Evolutionary conservation across 2,113 vertebrate genomes (phyloP).

Genomic region (Melanostigma gelatinosum): DNA sequence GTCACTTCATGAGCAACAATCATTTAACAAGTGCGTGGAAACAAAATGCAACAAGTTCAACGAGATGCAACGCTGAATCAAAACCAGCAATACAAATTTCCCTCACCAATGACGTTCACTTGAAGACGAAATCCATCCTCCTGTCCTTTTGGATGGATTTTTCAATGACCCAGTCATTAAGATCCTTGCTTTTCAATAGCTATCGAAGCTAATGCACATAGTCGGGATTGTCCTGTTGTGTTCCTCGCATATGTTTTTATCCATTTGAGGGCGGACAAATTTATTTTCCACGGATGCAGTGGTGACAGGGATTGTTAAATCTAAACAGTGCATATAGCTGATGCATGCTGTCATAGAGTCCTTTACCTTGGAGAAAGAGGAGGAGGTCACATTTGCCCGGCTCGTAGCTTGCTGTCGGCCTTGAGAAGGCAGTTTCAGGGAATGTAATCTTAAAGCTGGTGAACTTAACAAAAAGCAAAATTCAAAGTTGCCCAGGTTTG

Average conservation of each 20-base stretch:
- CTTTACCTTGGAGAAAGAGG: not conserved
- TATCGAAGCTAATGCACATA: not conserved
- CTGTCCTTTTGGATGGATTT: not conserved
- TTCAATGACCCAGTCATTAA: not conserved
- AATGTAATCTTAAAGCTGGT: not conserved
- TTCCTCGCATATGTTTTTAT: not conserved
- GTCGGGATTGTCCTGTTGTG: not conserved
- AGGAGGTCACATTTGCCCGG: not conserved
- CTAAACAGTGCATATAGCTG: not conserved
- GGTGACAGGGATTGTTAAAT: not conserved
- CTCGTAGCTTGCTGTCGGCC: too few relatives aligned
- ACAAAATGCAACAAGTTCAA: not conserved
- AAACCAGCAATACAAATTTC: not conserved
- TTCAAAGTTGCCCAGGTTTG: not conserved
- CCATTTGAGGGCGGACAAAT: not conserved
- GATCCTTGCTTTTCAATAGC: not conserved
- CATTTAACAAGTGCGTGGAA: not conserved
- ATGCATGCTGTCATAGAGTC: not conserved
- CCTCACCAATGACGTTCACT: not conserved
- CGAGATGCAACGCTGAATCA: not conserved
- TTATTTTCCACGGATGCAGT: not conserved
- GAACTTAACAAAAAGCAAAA: not conserved
- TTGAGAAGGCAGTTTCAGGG: not conserved
- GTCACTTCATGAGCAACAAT: not conserved
- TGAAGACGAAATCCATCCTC: not conserved